Percentiles rank a stretch among this genome's conserved stretches.
Evolutionary conservation across 2,888 invertebrate genomes (phyloP).

Genomic region (Hydrotaea diabolus): DNA sequence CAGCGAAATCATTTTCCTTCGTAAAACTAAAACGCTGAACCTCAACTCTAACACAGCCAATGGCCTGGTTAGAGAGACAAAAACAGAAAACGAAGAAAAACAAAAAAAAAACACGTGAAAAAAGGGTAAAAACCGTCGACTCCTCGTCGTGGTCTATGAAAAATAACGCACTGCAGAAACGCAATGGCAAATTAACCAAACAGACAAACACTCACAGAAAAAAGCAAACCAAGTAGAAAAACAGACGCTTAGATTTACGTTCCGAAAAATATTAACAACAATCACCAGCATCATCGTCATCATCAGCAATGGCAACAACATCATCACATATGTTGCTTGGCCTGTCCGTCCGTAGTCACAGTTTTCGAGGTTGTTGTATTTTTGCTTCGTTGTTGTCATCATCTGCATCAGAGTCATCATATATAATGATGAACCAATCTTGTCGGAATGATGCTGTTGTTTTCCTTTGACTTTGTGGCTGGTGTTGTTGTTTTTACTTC

Average conservation of each 20-base stretch:
- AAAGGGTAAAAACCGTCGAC: background rate
- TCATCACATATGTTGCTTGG: slow-evolving; percentile 26
- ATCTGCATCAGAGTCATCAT: slow-evolving; percentile 58
- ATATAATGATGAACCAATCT: slow-evolving; percentile 59
- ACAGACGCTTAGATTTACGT: slow-evolving; percentile 5
- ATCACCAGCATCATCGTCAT: slow-evolving; percentile 45
- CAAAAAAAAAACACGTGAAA: background rate
- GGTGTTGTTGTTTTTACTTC: too few species aligned
- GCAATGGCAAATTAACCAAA: slow-evolving; percentile 45
- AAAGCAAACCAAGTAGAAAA: slow-evolving; percentile 65
- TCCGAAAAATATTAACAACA: slow-evolving; percentile 46
- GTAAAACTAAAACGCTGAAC: background rate
- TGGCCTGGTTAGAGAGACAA: too few species aligned
- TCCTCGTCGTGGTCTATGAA: slow-evolving; percentile 22
- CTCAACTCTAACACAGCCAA: background rate
- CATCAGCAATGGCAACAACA: background rate
- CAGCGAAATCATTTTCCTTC: background rate
- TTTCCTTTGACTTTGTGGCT: background rate
- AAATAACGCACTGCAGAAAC: slow-evolving; percentile 17
- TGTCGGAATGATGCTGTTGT: slow-evolving; percentile 10
- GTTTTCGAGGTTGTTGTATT: slow-evolving; percentile 31
- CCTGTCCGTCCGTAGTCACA: slow-evolving; percentile 18
- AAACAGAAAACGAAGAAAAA: background rate
- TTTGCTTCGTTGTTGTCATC: slow-evolving; percentile 45
- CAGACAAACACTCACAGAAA: too few species aligned